These are phyloP conservation scores for Calameuta filiformis DNA, from an alignment of 2,888 invertebrate species.

Conservation along the genomic window DNA sequence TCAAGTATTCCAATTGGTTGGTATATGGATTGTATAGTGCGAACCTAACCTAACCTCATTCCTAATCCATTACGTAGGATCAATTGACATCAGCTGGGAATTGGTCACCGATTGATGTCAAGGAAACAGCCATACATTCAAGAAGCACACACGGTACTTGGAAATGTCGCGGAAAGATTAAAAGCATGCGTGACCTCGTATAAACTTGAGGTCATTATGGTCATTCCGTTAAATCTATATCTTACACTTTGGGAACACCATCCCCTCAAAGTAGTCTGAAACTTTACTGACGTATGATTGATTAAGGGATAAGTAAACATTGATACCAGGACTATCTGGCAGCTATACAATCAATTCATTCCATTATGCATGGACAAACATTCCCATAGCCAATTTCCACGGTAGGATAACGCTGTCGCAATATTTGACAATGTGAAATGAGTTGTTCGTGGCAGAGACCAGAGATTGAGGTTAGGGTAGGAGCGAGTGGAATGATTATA, in stretches of 20 bases:
- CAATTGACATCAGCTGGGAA: background rate
- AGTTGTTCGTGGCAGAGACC: background rate
- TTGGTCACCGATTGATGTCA: background rate
- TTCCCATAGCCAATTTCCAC: background rate
- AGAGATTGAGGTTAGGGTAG: background rate
- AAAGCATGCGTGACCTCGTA: too few species aligned
- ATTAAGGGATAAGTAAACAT: background rate
- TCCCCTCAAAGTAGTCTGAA: background rate
- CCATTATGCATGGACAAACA: background rate
- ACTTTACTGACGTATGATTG: background rate
- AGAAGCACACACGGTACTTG: too few species aligned
- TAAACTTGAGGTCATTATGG: too few species aligned
- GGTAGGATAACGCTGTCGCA: background rate
- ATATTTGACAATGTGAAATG: background rate
- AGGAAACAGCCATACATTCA: background rate
- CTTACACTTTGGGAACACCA: background rate
- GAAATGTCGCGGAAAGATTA: too few species aligned
- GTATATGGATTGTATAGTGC: background rate
- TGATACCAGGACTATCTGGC: background rate
- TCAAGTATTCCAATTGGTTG: background rate
- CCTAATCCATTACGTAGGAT: background rate
- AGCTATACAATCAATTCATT: background rate
- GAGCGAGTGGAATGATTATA: background rate
- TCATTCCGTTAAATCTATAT: background rate
- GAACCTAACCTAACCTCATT: background rate